Evolutionary conservation across 2,888 invertebrate genomes (phyloP).

Genomic region (Mellilla xanthometata): DNA sequence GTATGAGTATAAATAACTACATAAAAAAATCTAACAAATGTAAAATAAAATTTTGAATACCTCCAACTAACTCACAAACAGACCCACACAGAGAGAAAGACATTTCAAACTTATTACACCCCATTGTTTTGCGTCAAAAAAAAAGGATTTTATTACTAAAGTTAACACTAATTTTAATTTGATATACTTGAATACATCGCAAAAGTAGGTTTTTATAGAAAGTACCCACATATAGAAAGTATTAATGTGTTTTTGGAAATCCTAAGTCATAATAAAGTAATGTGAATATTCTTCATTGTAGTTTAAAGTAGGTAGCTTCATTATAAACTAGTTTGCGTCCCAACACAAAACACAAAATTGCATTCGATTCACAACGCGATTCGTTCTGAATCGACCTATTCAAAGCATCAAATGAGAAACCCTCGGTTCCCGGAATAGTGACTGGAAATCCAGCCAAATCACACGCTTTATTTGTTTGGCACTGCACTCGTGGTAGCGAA

Average conservation of each 20-base stretch:
- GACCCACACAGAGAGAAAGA: no score
- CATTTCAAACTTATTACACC: no score
- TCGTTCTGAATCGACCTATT: conserved; percentile 1
- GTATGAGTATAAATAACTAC: no score
- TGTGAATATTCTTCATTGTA: not conserved
- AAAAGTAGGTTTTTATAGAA: not conserved
- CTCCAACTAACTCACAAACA: no score
- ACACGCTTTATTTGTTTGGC: conserved; percentile 4
- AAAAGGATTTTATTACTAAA: no score
- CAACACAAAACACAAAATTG: conserved; percentile 6
- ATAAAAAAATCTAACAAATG: no score
- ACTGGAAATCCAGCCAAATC: conserved; percentile 6
- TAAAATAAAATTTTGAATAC: no score
- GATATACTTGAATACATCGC: no score
- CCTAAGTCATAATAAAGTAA: conserved; percentile 58
- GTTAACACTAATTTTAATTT: no score
- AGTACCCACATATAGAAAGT: conserved; percentile 2
- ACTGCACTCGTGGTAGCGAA: not conserved
- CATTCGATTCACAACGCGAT: conserved; percentile 1
- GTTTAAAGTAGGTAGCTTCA: not conserved
- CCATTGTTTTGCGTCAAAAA: no score
- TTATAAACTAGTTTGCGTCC: conserved; percentile 5
- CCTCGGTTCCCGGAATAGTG: not conserved
- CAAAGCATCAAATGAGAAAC: conserved; percentile 10
- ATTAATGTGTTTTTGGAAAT: conserved; percentile 41